phyloP scores from a whole-genome alignment of 2,797 vertebrate genomes.

The Tympanoctomys barrerae region DNA sequence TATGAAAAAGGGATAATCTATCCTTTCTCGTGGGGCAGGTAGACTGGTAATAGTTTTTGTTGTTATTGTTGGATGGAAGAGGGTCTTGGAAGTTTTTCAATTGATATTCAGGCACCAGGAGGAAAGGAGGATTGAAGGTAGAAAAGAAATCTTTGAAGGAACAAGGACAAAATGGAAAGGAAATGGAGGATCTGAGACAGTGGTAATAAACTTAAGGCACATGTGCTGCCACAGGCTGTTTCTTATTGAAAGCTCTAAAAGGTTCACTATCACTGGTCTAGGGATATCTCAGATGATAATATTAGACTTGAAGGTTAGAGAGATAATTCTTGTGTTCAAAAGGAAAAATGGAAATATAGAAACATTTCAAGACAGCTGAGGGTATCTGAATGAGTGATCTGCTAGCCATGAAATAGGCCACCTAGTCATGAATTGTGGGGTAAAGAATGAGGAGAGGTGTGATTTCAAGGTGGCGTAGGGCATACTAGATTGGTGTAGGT shows the following conservation, averaged over 20 bases:
- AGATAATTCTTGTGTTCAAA: background rate
- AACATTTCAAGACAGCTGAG: background rate
- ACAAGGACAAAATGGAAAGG: slow-evolving; percentile 1
- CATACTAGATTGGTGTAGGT: background rate
- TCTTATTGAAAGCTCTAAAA: background rate
- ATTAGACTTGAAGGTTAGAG: background rate
- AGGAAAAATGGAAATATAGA: background rate
- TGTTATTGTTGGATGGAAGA: background rate
- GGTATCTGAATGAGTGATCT: background rate
- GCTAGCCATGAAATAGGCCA: background rate
- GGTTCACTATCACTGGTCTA: background rate
- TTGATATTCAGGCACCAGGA: slow-evolving; percentile 16
- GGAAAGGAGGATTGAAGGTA: background rate
- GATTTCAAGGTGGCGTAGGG: background rate
- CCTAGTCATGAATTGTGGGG: background rate
- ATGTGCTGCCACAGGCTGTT: background rate
- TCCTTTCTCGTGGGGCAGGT: background rate
- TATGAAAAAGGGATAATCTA: background rate
- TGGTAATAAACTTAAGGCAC: background rate
- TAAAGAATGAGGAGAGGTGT: background rate
- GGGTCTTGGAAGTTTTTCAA: background rate
- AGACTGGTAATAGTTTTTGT: background rate
- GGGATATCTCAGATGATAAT: background rate
- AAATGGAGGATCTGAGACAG: background rate
- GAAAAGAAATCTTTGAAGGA: slow-evolving; percentile 25